Conservation (phyloP, 2,888 invertebrate genomes). For the Baccha elongata region DNA sequence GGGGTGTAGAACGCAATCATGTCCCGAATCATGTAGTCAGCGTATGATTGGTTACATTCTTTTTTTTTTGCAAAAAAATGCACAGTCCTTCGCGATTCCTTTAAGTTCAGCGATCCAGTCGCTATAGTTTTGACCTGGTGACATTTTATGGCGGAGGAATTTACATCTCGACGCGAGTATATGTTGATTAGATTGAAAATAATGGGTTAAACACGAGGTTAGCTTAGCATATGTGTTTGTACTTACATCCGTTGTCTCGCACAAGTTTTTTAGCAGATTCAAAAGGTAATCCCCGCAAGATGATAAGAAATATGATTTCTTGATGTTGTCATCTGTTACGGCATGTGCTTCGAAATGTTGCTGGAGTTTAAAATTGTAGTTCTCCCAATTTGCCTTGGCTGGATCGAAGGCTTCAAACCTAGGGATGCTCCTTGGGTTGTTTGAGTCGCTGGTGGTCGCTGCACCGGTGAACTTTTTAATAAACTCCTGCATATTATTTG, state of each 20-base stretch:
- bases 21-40: constrained; percentile 50
- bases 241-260: constrained; percentile 30
- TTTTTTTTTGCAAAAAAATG: too few species aligned
- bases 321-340: too few species aligned
- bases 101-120: too few species aligned
- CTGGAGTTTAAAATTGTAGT: constrained; percentile 8
- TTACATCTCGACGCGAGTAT: too few species aligned
- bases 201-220: constrained; percentile 2
- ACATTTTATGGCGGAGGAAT: too few species aligned
- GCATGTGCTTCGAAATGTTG: too few species aligned
- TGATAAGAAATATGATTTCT: constrained; percentile 18
- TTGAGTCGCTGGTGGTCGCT: not conserved
- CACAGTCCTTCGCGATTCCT: too few species aligned
- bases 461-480: constrained; percentile 8
- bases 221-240: constrained; percentile 21
- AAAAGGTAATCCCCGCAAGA: constrained; percentile 5
- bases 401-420: too few species aligned
- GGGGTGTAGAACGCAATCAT: constrained; percentile 59
- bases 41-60: constrained; percentile 52
- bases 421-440: not conserved
- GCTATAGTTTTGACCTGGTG: too few species aligned
- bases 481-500: not conserved
- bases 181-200: too few species aligned
- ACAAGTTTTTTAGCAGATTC: constrained; percentile 12
- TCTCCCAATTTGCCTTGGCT: constrained; percentile 22